Percentiles rank a stretch among this genome's conserved stretches.
These are phyloP conservation scores for Ciconia nigra DNA, from an alignment of 2,797 vertebrate species.

Conservation along the genomic window DNA sequence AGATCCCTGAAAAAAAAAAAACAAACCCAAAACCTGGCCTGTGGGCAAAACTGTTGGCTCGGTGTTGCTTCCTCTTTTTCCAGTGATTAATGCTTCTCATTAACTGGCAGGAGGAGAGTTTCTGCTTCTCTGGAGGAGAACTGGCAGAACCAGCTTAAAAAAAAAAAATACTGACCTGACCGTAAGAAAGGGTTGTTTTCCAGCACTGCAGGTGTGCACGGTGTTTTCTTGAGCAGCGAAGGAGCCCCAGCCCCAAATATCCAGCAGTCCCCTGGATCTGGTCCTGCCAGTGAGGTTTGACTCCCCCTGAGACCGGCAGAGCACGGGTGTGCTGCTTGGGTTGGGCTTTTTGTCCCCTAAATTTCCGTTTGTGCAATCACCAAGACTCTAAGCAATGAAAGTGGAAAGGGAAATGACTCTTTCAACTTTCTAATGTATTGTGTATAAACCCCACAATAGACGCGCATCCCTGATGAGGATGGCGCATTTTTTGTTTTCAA, in stretches of 20 bases:
- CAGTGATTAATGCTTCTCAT: not conserved
- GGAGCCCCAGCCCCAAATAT: not conserved
- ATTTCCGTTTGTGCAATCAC: not conserved
- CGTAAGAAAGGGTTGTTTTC: not conserved
- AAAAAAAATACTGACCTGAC: not conserved
- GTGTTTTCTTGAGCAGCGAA: not conserved
- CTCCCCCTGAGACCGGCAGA: accelerated
- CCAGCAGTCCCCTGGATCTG: not conserved
- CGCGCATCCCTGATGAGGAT: accelerated
- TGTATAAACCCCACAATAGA: not conserved
- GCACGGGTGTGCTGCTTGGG: accelerated
- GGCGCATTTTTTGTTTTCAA: not conserved
- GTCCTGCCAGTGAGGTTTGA: not conserved
- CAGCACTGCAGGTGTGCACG: not conserved
- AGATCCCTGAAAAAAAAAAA: not conserved
- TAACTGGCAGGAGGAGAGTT: not conserved
- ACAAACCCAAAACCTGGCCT: not conserved
- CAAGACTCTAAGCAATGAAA: not conserved
- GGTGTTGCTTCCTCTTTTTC: not conserved
- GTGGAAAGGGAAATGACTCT: not conserved
- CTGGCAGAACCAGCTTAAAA: constrained; percentile 11
- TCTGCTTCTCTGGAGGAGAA: not conserved
- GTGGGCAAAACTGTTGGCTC: not conserved
- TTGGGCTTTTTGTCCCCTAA: not conserved
- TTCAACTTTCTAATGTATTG: not conserved